phyloP scores from a whole-genome alignment of 2,888 invertebrate species.

The Chaitophorus viminalis region DNA sequence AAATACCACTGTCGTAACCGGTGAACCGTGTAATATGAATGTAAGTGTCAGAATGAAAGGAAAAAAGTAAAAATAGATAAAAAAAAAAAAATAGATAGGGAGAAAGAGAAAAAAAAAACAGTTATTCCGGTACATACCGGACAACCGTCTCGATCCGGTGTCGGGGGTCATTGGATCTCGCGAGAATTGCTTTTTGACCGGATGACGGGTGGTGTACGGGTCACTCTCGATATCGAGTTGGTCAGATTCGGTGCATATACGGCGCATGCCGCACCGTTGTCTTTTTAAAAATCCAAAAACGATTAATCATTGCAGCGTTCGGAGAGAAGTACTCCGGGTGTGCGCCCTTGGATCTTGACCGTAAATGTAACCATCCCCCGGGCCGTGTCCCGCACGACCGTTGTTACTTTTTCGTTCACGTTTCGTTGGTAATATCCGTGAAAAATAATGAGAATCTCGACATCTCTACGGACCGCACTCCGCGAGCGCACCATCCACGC shows the following conservation, averaged over 20 bases:
- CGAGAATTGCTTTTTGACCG: neutral
- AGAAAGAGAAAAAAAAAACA: neutral
- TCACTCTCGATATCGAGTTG: neutral
- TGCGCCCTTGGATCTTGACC: neutral
- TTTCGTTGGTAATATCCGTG: neutral
- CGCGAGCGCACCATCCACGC: neutral
- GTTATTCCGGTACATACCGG: neutral
- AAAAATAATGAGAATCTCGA: constrained; percentile 46
- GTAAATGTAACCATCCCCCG: neutral
- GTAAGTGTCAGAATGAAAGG: neutral
- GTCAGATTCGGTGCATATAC: neutral
- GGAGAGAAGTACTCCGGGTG: neutral
- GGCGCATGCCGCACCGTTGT: neutral
- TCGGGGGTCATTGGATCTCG: neutral
- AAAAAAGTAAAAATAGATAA: neutral
- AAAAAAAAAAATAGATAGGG: neutral
- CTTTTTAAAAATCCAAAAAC: constrained; percentile 30
- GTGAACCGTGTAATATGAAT: neutral
- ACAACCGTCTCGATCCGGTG: neutral
- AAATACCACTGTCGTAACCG: neutral
- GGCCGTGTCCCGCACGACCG: neutral
- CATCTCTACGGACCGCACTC: neutral
- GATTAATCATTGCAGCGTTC: constrained; percentile 20
- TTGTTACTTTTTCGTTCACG: neutral
- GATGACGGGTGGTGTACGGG: neutral